Evolutionary conservation across 2,113 vertebrate species (phyloP).

Genomic region (Cololabis saira): DNA sequence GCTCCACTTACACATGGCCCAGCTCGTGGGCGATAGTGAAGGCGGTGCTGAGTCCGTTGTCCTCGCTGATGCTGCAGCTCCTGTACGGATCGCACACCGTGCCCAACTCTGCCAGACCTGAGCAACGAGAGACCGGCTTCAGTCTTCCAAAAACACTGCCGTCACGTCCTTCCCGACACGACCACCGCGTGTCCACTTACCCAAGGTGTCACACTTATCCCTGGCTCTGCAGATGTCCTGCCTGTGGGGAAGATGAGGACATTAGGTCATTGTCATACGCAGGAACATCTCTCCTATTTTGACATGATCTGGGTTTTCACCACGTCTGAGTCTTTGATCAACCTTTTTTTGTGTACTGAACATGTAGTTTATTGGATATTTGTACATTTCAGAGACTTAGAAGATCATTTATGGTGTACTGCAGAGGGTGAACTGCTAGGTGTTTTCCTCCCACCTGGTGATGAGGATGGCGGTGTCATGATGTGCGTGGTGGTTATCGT

Average conservation of each 20-base stretch:
- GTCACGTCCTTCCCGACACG: background rate
- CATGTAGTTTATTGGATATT: background rate
- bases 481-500: conserved; percentile 89
- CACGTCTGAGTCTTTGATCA: conserved; percentile 14
- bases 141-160: background rate
- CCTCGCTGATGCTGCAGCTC: conserved; percentile 98
- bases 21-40: conserved; percentile 98
- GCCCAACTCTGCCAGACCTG: conserved; percentile 96
- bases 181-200: conserved; percentile 78
- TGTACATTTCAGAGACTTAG: conserved; percentile 6
- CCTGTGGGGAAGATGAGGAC: conserved; percentile 81
- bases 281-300: background rate
- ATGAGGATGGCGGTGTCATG: conserved; percentile 97
- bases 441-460: conserved; percentile 86
- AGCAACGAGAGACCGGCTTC: conserved; percentile 11
- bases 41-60: conserved; percentile 95
- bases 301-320: conserved; percentile 14
- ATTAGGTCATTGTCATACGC: conserved; percentile 1
- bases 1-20: conserved; percentile 93
- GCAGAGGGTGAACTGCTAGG: background rate
- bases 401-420: background rate
- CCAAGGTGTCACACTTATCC: conserved; percentile 98
- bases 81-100: conserved; percentile 96
- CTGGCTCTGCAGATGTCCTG: conserved; percentile 98
- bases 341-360: background rate